Base-by-base conservation (phyloP, 2,888 invertebrate genomes). In the Troides oblongomaculatus region DNA sequence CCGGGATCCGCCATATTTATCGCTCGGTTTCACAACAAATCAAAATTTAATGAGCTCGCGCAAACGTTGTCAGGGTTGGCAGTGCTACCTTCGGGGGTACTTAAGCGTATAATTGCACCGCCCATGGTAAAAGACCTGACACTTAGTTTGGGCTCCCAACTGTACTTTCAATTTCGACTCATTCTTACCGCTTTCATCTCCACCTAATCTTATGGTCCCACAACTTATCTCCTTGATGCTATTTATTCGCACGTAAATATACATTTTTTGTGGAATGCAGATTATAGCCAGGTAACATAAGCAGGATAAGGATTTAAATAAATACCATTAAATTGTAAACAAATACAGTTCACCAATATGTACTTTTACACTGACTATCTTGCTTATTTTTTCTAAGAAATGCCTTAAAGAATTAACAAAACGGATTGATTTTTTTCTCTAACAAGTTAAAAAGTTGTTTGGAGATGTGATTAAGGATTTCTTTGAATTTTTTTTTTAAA, bases 11-110 rank as follows among this genome's bases (percentile, higher is more conserved):
- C 75, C 77, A 84, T 83, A 89, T 90, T 90, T 89, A 84, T 85
- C 92, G 91, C 82, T 90, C 86, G 92, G 92, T 89, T 90, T 86
- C 90, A 91, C 90, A 89, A 90, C 89, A 92, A 91, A 91, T 90
- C 87, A 89, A 89, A 89, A 82, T 85, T 91, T 92, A 92, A 91
- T 87, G 87, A 90, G 90, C 88, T 86, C 86, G 83, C 83, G 85
- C 86, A 87, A 89, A 86, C 79, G 79, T 78, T 79, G 78, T 81
- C 80, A 79, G 81, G 82, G 79, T 83, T 84, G 82, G 81, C 80
- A 76, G 78, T 81, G 79, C 84, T 81, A 81, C 80, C 81, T 72
- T 67, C 75, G 75, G 81, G 84, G 76, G 81, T 84, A 83, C 83
- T 88, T 86, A 76, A 78, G 84, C 91, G 84, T 90, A 84, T 91